Base-by-base conservation (phyloP, 2,113 vertebrate species). In the Phalacrocorax carbo region DNA sequence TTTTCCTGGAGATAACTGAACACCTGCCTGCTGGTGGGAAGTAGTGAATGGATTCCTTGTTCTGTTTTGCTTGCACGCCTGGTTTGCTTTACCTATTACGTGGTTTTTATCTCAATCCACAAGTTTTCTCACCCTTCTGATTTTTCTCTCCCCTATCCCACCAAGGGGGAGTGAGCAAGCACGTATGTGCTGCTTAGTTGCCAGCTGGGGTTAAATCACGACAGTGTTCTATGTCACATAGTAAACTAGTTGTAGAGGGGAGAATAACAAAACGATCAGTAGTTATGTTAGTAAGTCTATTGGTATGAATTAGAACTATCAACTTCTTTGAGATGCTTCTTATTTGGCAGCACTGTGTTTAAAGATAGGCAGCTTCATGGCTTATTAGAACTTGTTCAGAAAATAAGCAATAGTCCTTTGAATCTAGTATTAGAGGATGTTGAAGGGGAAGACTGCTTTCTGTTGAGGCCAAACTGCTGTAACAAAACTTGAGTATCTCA, bases 101-200 rank as follows among this genome's bases (percentile, higher is more conserved):
- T 25, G 51, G 9, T 11, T 25, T 81, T 61, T 36, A 11, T 44
- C 32, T 76, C 66, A 46, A 16, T 10, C 26, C 22, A 19, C 2
- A 4, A 20, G 20, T 55, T 80, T 75, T 83, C 6, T 85, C 18
- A 11, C 15, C 9, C 7, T 29, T 82, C 42, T 44, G 52, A 38
- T 62, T 83, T 80, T 79, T 79, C 23, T 34, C 9, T 76, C 34
- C 27, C 36, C 12, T 7, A n/a, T 77, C 42, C 32, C 7, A 32
- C 8, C 0, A 0, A 7, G 7, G 7, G 4, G 10, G 10, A 64
- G 26, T 5, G 38, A 61, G n/a, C 7, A 7, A 83, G 62, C 1
- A 0, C 16, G 69, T 60, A 36, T 30, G 62, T 42, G 51, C 40
- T 11, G 51, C 44, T 51, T 21, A 7, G 32, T n/a, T 86, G n/a